Conservation (phyloP, 92 coral and sea anemone genomes). For the Virgularia gustaviana region DNA sequence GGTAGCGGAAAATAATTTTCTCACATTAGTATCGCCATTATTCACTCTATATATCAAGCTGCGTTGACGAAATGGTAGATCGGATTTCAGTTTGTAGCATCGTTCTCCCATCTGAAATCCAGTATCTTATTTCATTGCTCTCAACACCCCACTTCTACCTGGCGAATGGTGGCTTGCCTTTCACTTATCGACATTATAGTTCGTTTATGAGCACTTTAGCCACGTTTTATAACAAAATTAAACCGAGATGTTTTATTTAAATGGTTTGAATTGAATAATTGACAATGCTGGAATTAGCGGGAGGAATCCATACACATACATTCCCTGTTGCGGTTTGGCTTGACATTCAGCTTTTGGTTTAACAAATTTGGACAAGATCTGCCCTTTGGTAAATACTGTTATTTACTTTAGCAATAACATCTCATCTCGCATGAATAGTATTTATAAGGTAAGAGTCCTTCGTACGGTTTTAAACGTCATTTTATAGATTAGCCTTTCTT, state of each 20-base stretch:
- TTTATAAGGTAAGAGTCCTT: slow-evolving; percentile 16
- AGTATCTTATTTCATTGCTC: slow-evolving; percentile 20
- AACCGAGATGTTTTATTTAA: no score
- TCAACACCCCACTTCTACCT: background rate
- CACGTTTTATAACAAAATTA: no score
- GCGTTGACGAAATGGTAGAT: slow-evolving; percentile 19
- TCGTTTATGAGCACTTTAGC: no score
- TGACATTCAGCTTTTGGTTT: no score
- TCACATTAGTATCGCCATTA: slow-evolving; percentile 16
- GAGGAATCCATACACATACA: background rate
- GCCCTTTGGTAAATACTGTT: background rate
- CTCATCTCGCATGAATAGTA: slow-evolving; percentile 11
- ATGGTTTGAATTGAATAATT: no score
- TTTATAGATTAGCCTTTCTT: slow-evolving; percentile 19
- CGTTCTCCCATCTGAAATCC: background rate
- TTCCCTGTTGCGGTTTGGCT: background rate
- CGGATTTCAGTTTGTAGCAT: slow-evolving; percentile 8
- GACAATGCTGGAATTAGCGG: no score
- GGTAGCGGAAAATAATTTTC: slow-evolving; percentile 13
- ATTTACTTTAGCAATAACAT: background rate
- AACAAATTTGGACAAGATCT: background rate
- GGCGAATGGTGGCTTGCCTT: background rate
- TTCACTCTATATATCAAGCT: slow-evolving; percentile 5
- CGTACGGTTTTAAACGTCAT: background rate
- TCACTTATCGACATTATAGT: no score